Evolutionary conservation across 2,888 invertebrate genomes (phyloP), one percentile per base, ranked within the genome.

Genomic region (Diarsia mendica): DNA sequence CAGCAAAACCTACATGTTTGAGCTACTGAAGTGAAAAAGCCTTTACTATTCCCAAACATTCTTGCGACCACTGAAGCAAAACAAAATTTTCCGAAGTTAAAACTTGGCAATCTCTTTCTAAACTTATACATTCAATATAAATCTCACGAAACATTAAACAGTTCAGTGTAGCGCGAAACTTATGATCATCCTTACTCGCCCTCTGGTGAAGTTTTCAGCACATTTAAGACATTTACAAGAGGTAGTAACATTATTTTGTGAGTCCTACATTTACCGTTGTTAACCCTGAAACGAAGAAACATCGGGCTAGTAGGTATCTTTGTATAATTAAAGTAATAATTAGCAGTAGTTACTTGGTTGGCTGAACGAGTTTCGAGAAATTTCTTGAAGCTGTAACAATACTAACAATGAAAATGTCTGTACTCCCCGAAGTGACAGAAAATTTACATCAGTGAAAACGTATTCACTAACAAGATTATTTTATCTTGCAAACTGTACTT

Each of bases 111-210:
- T 49, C 18, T 13, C 20, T 51, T 49, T 65, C 58, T 33, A 53
- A 71, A 64, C 63, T 79, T 53, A 44, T 46, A 83, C 51, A 67
- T 65, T 79, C 44, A 58, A 64, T 68, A 55, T 60, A 68, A 68
- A 79, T 79, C 49, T 44, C 6, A 71, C 58, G 66, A 66, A 48
- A 72, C 85, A 80, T 75, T 72, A 72, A 75, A 55, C 81, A 39
- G 63, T 60, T 82, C 55, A 81, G 46, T 60, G 63, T 76, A 55
- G 46, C 75, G 60, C n/a, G 13, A 67, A 82, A 75, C 61, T 81
- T 82, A 81, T 85, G 53, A 55, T 60, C 33, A 58, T 58, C 39
- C 58, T 67, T 23, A 49, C 44, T 72, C 44, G n/a, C 63, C 33
- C 70, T 49, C 58, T 55, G 55, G 49, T 28, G 23, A 75, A 82